Percentiles rank a stretch among this genome's conserved stretches.
Evolutionary conservation across 2,113 vertebrate species (phyloP).

Genomic region (Phyllostomus discolor): DNA sequence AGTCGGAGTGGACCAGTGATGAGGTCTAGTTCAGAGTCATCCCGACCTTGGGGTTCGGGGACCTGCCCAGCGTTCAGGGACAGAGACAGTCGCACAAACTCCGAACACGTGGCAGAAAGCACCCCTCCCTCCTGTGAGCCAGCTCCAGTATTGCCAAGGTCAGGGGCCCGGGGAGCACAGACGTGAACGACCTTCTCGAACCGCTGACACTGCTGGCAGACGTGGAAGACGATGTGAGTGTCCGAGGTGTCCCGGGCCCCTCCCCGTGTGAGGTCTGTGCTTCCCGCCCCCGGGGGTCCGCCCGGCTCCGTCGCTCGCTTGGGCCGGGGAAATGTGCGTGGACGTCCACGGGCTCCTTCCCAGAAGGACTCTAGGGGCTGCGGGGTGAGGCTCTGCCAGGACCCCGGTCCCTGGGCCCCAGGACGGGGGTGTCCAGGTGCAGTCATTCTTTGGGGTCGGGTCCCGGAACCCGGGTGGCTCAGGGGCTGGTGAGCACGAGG

Average conservation of each 20-base stretch:
- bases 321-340: not conserved
- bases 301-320: not conserved
- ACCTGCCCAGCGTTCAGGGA: not conserved
- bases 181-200: not conserved
- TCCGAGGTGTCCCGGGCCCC: rapidly evolving
- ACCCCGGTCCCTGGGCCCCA: not conserved
- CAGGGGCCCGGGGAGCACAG: not conserved
- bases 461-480: no score
- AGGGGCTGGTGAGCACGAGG: rapidly evolving
- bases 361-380: rapidly evolving
- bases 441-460: not conserved
- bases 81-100: not conserved
- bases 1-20: rapidly evolving
- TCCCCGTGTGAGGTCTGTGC: rapidly evolving
- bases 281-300: rapidly evolving
- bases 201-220: rapidly evolving
- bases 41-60: not conserved
- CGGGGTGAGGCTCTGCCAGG: rapidly evolving
- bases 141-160: not conserved
- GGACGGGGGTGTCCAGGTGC: rapidly evolving
- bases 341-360: not conserved
- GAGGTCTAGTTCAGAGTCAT: not conserved
- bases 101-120: not conserved
- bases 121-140: not conserved
- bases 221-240: rapidly evolving